Conservation (phyloP, 2,113 vertebrate genomes). For the Ctenodactylus gundi region DNA sequence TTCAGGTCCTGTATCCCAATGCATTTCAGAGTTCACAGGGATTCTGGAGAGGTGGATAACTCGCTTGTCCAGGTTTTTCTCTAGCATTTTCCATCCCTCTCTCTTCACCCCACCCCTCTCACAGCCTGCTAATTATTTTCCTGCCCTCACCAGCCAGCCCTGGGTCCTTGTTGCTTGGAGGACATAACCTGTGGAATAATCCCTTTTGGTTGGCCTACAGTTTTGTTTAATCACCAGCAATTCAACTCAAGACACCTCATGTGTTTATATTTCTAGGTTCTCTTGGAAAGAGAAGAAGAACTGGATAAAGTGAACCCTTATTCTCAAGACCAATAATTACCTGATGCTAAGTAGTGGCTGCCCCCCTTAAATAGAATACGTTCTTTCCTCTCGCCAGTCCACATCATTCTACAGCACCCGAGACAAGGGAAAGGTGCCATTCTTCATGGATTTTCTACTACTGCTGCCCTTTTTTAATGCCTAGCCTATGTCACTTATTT, state of each 20-base stretch:
- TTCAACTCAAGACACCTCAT: constrained; percentile 3
- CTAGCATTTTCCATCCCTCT: not conserved
- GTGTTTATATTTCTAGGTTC: constrained; percentile 20
- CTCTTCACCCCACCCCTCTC: not conserved
- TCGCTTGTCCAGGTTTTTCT: not conserved
- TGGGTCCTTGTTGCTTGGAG: not conserved
- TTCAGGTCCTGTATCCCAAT: not conserved
- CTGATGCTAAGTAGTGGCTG: not conserved
- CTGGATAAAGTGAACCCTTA: not conserved
- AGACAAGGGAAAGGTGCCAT: not conserved
- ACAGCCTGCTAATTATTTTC: not conserved
- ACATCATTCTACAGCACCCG: not conserved
- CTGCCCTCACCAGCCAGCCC: not conserved
- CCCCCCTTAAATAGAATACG: not conserved
- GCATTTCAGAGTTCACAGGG: not conserved
- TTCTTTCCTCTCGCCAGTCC: not conserved
- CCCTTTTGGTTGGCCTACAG: not conserved
- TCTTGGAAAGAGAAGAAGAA: not conserved
- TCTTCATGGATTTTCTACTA: not conserved
- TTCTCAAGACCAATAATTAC: not conserved
- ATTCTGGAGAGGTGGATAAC: not conserved
- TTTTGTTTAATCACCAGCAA: constrained; percentile 2
- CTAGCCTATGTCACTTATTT: not conserved
- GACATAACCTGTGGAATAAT: not conserved
- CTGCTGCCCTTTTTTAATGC: not conserved